Base-by-base conservation (phyloP, 2,113 vertebrate species). In the Psittacara wagleri region DNA sequence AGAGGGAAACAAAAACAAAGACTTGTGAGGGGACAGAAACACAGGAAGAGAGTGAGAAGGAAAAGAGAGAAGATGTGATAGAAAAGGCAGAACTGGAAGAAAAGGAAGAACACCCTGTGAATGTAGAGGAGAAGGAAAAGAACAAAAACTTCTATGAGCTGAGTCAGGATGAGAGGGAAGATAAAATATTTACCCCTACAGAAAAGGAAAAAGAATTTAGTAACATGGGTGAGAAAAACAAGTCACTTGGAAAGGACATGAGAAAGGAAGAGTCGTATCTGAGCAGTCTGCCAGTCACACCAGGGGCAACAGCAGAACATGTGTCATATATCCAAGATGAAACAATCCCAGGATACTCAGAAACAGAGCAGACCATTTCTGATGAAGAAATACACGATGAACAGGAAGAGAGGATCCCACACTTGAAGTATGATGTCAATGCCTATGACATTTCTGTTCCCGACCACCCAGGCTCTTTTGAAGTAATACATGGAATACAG, bases 371-470 rank as follows among this genome's bases (percentile, higher is more conserved):
- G 97, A 99, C 99, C 22, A 99, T 99, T 94, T 99, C 99, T 43
- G 99, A 99, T 82, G 99, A 99, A 91, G 99, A 99, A 96, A 99
- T 99, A 84, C 99, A 99, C 0, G 99, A 99, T 20, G 99, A 99
- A 46, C 97, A 98, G 2, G 99, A 99, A 83, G 99, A 99, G 62
- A 98, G 98, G 83, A 98, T 99, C 62, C 98, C 98, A 73, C 99
- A 98, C 69, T 97, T 99, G 68, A 98, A 98, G 81, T 99, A 99
- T 27, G 98, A 99, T 70, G 97, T 98, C 66, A 98, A 95, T 75
- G 95, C 98, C 6, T 99, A 98, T 74, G 98, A 99, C 69, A 96
- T 99, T 88, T 98, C 99, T 29, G 98, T 99, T 78, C 98, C 99
- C 16, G 99, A 99, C 63, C 98, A 98, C 59, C 97, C 98, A 7